Conservation (phyloP, 2,113 vertebrate species). For the Catharus minimus region DNA sequence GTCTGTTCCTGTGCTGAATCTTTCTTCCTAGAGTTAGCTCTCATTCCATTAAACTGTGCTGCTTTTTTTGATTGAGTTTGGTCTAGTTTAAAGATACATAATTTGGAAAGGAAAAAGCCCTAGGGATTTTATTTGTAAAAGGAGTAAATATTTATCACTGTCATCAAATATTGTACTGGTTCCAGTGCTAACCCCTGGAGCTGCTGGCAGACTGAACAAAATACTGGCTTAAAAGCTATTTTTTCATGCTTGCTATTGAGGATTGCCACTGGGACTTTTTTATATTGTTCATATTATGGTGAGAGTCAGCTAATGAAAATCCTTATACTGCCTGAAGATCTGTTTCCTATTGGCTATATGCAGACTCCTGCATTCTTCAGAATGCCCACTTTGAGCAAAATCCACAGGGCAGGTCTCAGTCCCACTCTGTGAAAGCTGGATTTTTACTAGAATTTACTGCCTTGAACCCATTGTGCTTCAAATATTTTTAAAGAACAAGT, state of each 20-base stretch:
- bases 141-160: neutral
- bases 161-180: neutral
- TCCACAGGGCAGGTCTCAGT: neutral
- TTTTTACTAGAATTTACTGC: neutral
- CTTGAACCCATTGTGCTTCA: neutral
- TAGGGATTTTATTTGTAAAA: neutral
- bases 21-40: neutral
- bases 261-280: neutral
- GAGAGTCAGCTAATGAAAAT: neutral
- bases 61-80: neutral
- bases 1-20: neutral
- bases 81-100: neutral
- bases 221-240: neutral
- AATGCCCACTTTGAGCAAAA: neutral
- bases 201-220: conserved; percentile 2
- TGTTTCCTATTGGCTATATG: neutral
- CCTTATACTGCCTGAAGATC: neutral
- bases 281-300: neutral
- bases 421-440: neutral
- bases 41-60: neutral
- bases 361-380: neutral
- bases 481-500: neutral
- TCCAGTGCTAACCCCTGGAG: neutral
- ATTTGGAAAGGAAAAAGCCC: neutral
- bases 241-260: neutral